Evolutionary conservation across 2,113 vertebrate genomes (phyloP).

Genomic region (Mesoclemmys tuberculata): DNA sequence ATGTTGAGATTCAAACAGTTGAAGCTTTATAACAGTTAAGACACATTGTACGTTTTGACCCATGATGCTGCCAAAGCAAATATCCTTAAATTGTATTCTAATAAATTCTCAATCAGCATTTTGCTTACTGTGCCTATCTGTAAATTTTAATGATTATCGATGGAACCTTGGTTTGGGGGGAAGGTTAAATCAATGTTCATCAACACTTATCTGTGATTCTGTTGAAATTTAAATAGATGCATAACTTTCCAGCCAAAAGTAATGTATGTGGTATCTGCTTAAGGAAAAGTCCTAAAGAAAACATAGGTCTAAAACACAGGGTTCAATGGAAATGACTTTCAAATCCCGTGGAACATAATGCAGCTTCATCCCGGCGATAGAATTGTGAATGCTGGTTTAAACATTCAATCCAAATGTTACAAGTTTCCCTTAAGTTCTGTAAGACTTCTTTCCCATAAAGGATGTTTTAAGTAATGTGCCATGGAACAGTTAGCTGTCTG

Average conservation of each 20-base stretch:
- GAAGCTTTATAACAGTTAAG: background rate
- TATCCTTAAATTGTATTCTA: background rate
- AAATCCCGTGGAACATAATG: fast-evolving
- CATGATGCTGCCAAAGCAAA: background rate
- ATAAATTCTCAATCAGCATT: background rate
- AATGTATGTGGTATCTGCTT: background rate
- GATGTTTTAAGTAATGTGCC: background rate
- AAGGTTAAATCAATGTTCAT: background rate
- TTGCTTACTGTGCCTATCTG: background rate
- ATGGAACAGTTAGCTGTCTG: background rate
- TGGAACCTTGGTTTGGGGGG: background rate
- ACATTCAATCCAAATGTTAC: background rate
- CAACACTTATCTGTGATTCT: background rate
- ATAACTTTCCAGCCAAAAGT: background rate
- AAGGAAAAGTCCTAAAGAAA: background rate
- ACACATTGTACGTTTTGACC: background rate
- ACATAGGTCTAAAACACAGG: fast-evolving
- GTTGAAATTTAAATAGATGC: background rate
- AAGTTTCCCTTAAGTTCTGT: background rate
- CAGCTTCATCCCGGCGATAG: background rate
- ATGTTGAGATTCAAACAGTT: background rate
- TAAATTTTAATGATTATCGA: background rate
- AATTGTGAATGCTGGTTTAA: background rate
- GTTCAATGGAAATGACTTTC: background rate
- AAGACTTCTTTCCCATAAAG: background rate